Evolutionary conservation across 37 sponge, comb jelly and placozoan genomes (phyloP).

Genomic region (Beroe ovata): DNA sequence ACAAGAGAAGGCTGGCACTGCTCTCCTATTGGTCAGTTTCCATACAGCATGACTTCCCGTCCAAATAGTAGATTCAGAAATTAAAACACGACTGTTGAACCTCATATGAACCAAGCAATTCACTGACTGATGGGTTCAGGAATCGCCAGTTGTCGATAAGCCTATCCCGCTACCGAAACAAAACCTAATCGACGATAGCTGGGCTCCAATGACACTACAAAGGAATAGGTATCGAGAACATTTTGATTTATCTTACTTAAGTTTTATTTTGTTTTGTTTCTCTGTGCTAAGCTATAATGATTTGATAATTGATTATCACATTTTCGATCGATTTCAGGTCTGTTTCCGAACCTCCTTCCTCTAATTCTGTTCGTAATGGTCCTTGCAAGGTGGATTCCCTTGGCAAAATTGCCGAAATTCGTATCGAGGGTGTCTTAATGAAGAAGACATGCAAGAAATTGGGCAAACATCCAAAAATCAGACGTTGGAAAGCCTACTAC

Average conservation of each 20-base stretch:
- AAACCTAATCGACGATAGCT: conserved; percentile 51
- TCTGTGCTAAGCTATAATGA: too few species aligned
- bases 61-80: too few species aligned
- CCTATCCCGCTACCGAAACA: neutral
- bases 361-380: neutral
- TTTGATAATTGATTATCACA: too few species aligned
- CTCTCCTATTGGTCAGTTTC: neutral
- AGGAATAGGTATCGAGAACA: too few species aligned
- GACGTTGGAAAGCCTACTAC: conserved; percentile 38
- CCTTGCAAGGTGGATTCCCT: neutral
- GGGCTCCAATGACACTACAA: too few species aligned
- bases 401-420: neutral
- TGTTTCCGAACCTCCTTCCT: conserved; percentile 6
- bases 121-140: too few species aligned
- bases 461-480: conserved; percentile 50
- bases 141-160: neutral
- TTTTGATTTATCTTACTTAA: too few species aligned
- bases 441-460: conserved; percentile 22
- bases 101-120: too few species aligned
- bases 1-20: conserved; percentile 37
- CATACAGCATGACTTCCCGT: too few species aligned
- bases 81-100: too few species aligned
- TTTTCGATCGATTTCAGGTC: too few species aligned
- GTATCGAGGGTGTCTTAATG: conserved; percentile 5
- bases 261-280: too few species aligned